Evolutionary conservation across 2,113 vertebrate genomes (phyloP).

Genomic region (Polypterus bichir): DNA sequence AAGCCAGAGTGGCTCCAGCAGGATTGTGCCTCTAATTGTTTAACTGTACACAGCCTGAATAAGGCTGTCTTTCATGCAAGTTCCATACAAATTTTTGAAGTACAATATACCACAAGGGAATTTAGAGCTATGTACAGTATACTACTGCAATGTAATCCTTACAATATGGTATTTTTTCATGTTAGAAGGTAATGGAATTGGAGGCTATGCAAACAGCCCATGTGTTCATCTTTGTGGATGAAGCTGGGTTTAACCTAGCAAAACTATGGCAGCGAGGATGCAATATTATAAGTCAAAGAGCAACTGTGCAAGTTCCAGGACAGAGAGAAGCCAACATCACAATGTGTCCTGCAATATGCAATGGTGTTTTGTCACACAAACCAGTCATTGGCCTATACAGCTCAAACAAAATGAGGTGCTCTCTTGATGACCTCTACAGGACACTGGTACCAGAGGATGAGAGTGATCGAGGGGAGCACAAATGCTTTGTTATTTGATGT

Average conservation of each 20-base stretch:
- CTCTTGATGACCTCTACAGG: not conserved
- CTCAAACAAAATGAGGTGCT: not conserved
- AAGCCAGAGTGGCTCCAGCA: too few species aligned
- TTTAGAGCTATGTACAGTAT: too few species aligned
- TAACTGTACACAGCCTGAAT: too few species aligned
- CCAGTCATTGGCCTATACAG: not conserved
- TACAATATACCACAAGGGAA: too few species aligned
- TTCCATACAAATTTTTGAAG: too few species aligned
- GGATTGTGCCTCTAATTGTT: too few species aligned
- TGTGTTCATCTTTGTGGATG: constrained; percentile 4
- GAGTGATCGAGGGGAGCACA: not conserved
- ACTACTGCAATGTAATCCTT: not conserved
- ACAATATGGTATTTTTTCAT: constrained; percentile 5
- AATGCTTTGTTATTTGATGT: not conserved
- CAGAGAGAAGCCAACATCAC: constrained; percentile 1
- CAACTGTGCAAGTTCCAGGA: constrained; percentile 2
- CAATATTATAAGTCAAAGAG: constrained; percentile 9
- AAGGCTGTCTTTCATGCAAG: too few species aligned
- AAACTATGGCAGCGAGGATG: constrained; percentile 7
- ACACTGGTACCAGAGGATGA: not conserved
- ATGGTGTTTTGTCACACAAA: not conserved
- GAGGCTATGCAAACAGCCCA: not conserved
- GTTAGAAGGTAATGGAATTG: constrained; percentile 3
- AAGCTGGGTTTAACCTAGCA: constrained; percentile 7
- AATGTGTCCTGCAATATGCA: not conserved